A percentile compares a stretch with the other conserved stretches of the same genome.
Evolutionary conservation across 1,140 invertebrate genomes (phyloP).

Genomic region (Solen grandis): DNA sequence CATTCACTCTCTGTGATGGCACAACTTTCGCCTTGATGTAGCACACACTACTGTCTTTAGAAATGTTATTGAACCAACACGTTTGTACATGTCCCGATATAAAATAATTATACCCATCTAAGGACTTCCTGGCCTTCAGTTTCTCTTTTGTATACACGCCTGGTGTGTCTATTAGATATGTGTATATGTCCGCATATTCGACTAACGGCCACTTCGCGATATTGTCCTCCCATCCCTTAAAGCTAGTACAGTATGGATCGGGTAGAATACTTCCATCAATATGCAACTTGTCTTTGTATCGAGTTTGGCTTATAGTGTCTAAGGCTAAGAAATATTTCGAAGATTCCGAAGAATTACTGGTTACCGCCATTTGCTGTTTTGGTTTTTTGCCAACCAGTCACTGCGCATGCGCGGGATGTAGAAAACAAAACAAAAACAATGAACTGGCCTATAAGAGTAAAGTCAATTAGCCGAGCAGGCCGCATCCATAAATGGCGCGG

Average conservation of each 20-base stretch:
- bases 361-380: background rate
- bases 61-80: background rate
- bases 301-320: background rate
- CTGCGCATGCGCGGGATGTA: background rate
- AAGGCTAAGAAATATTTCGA: background rate
- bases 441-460: too few relatives aligned
- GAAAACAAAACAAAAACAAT: too few relatives aligned
- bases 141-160: conserved; percentile 22
- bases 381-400: background rate
- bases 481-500: too few relatives aligned
- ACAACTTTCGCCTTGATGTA: conserved; percentile 15
- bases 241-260: background rate
- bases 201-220: background rate
- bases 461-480: too few relatives aligned
- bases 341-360: background rate
- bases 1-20: conserved; percentile 6
- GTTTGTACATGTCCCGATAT: conserved; percentile 37
- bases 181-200: conserved; percentile 6
- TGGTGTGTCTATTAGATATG: conserved; percentile 2
- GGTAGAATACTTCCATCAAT: conserved; percentile 10
- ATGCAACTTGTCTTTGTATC: background rate
- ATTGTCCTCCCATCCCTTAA: conserved; percentile 8
- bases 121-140: conserved; percentile 44
- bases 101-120: conserved; percentile 41
- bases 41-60: conserved; percentile 11